These are phyloP conservation scores for Liolophura sinensis DNA, from an alignment of 1,140 invertebrate genomes.

Conservation along the genomic window DNA sequence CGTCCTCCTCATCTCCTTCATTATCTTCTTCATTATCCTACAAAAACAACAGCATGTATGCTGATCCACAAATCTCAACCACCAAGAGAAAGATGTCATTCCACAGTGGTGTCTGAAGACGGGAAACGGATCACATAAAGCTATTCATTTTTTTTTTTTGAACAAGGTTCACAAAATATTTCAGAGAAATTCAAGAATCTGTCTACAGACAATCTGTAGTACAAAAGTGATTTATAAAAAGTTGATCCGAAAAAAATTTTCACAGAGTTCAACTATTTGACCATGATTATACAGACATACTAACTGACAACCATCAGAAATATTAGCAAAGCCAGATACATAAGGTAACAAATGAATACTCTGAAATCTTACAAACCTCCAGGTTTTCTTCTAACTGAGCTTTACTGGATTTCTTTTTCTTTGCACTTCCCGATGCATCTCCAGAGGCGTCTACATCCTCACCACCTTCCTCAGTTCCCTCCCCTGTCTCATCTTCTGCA, in stretches of 20 bases:
- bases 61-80: not conserved
- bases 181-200: not conserved
- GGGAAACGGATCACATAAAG: too few relatives aligned
- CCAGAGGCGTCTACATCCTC: constrained; percentile 44
- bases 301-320: not conserved
- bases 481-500: constrained; percentile 41
- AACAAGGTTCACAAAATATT: not conserved
- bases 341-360: not conserved
- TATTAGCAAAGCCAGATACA: not conserved
- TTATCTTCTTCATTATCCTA: constrained; percentile 18
- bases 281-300: constrained; percentile 2
- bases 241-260: too few relatives aligned
- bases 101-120: too few relatives aligned
- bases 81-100: not conserved
- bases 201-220: too few relatives aligned
- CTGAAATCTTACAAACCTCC: constrained; percentile 11
- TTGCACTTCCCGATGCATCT: constrained; percentile 44
- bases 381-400: constrained; percentile 30
- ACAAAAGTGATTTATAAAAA: too few relatives aligned
- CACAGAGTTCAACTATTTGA: constrained; percentile 10
- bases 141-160: too few relatives aligned
- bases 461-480: constrained; percentile 31
- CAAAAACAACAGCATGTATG: not conserved
- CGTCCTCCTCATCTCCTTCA: constrained; percentile 14
- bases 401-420: constrained; percentile 26